Percentiles rank a stretch among this genome's conserved stretches.
Conservation (phyloP, 2,888 invertebrate genomes). For the Mythimna pallens region DNA sequence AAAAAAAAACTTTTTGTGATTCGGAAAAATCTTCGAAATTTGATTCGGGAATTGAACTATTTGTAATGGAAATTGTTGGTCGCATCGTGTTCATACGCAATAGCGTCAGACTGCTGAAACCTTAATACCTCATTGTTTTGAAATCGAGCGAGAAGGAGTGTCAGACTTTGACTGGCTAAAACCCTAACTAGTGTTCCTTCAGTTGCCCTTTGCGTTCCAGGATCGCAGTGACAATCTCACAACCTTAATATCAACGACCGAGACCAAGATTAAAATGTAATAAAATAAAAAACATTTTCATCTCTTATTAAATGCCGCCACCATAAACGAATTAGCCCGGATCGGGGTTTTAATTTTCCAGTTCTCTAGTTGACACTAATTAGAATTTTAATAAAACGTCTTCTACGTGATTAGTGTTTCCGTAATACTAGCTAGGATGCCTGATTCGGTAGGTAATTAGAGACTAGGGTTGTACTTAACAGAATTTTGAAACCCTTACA, state of each 20-base stretch:
- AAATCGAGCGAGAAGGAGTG: too few relatives aligned
- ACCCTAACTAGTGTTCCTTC: too few relatives aligned
- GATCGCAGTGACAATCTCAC: too few relatives aligned
- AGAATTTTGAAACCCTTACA: not conserved
- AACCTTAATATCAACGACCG: not conserved
- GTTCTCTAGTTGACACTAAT: conserved; percentile 47
- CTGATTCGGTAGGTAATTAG: not conserved
- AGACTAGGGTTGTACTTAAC: not conserved
- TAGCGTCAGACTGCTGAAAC: too few relatives aligned
- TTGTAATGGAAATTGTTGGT: too few relatives aligned
- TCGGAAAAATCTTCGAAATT: too few relatives aligned
- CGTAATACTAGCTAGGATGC: conserved; percentile 15
- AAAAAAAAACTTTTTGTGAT: too few relatives aligned
- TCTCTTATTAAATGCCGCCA: conserved; percentile 18
- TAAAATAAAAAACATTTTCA: conserved; percentile 11
- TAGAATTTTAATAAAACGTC: conserved; percentile 60
- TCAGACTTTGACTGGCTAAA: too few relatives aligned
- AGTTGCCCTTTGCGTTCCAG: too few relatives aligned
- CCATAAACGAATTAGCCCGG: conserved; percentile 23
- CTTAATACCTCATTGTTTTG: too few relatives aligned
- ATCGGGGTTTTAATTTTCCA: conserved; percentile 52
- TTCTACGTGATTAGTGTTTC: conserved; percentile 39
- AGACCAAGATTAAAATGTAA: not conserved
- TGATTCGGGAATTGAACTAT: too few relatives aligned
- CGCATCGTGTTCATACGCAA: too few relatives aligned